Conservation (phyloP, 2,113 vertebrate genomes). For the Carassius auratus region DNA sequence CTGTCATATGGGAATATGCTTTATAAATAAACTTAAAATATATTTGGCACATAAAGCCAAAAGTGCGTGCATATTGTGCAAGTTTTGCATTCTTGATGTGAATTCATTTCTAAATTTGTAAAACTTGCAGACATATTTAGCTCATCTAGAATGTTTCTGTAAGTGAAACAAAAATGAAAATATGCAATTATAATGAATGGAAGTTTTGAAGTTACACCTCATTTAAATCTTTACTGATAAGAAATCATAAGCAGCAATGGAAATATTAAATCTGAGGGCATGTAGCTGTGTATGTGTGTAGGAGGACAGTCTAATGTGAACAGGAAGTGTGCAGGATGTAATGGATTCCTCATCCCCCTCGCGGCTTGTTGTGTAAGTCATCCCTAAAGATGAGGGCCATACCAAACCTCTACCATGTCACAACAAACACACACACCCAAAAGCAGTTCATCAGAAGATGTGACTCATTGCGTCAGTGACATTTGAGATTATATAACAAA, state of each 20-base stretch:
- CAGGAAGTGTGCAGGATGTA: conserved; percentile 60
- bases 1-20: too few species aligned
- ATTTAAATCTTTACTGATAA: conserved; percentile 11
- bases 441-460: not conserved
- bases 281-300: conserved; percentile 38
- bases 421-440: conserved; percentile 33
- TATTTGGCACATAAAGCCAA: too few species aligned
- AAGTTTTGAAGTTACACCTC: conserved; percentile 10
- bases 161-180: not conserved
- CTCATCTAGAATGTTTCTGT: not conserved
- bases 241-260: not conserved
- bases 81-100: not conserved
- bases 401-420: conserved; percentile 10
- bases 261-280: not conserved
- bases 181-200: not conserved
- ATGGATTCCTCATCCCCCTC: conserved; percentile 56
- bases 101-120: not conserved
- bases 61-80: not conserved
- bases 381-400: conserved; percentile 29
- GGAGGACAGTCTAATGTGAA: conserved; percentile 58
- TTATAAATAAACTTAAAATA: too few species aligned
- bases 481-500: conserved; percentile 22
- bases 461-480: not conserved
- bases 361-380: conserved; percentile 46
- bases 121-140: not conserved